These are phyloP conservation scores for Caenorhabditis angaria DNA, from an alignment of 2,888 invertebrate species.

Conservation along the genomic window DNA sequence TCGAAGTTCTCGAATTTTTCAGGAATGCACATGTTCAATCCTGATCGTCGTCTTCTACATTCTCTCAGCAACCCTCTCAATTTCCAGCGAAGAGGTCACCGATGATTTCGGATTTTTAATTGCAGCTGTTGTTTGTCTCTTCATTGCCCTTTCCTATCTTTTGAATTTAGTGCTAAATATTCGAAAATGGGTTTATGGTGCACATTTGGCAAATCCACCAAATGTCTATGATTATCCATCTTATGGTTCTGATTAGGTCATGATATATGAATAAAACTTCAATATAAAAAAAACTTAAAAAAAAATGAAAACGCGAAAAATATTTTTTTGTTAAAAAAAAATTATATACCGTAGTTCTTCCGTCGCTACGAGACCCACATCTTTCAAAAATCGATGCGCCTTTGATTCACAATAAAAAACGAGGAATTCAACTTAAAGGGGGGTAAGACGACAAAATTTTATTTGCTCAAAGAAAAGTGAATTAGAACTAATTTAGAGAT, in stretches of 20 bases:
- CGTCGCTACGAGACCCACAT: too few relatives aligned
- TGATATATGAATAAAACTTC: not conserved
- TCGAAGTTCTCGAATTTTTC: too few relatives aligned
- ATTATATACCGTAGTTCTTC: too few relatives aligned
- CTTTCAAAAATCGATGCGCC: too few relatives aligned
- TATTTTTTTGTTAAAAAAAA: too few relatives aligned
- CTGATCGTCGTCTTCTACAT: slow-evolving; percentile 24
- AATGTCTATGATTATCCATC: slow-evolving; percentile 26
- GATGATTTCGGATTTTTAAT: slow-evolving; percentile 29
- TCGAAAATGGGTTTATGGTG: slow-evolving; percentile 32
- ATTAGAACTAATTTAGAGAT: too few relatives aligned
- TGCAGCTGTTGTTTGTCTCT: slow-evolving; percentile 23
- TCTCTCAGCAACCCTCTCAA: slow-evolving; percentile 21
- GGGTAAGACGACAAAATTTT: too few relatives aligned
- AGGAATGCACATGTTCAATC: slow-evolving; percentile 37
- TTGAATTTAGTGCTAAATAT: slow-evolving; percentile 24
- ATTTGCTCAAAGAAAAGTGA: too few relatives aligned
- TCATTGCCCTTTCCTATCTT: slow-evolving; percentile 20
- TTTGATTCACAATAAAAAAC: too few relatives aligned
- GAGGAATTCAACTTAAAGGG: too few relatives aligned
- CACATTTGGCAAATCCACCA: slow-evolving; percentile 31
- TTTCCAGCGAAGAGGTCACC: slow-evolving; percentile 36
- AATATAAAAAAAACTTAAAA: not conserved
- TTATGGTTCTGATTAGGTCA: slow-evolving; percentile 14
- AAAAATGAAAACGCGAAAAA: slow-evolving; percentile 12